A percentile compares a stretch with the other conserved stretches of the same genome.
phyloP scores from a whole-genome alignment of 2,113 vertebrate genomes.

The Spea bombifrons region DNA sequence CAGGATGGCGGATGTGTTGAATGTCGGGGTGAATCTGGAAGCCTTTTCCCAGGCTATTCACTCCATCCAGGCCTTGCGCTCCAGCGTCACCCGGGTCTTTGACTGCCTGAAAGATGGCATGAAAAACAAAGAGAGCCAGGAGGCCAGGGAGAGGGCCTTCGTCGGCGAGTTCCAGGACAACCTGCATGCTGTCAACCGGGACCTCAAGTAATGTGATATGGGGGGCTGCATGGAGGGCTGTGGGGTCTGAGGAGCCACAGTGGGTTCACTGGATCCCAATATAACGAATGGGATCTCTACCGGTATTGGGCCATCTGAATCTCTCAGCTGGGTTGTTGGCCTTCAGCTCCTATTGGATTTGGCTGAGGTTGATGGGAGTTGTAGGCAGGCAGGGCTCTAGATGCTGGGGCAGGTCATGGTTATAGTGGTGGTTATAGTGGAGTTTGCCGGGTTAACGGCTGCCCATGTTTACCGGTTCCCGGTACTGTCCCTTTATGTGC shows the following conservation, averaged over 20 bases:
- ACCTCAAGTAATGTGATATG: slow-evolving; percentile 78
- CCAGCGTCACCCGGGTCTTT: slow-evolving; percentile 92
- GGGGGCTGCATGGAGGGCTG: background rate
- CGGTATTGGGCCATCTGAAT: too few relatives aligned
- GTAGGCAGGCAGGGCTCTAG: too few relatives aligned
- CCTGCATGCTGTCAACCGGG: slow-evolving; percentile 90
- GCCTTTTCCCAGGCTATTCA: slow-evolving; percentile 92
- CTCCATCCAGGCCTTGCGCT: slow-evolving; percentile 92
- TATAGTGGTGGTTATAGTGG: too few relatives aligned
- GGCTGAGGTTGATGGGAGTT: too few relatives aligned
- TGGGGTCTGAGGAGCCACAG: background rate
- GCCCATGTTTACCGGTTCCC: too few relatives aligned
- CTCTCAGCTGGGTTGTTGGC: too few relatives aligned
- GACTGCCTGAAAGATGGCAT: slow-evolving; percentile 94
- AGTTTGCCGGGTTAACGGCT: too few relatives aligned
- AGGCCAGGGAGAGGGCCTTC: slow-evolving; percentile 88
- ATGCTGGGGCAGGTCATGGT: background rate
- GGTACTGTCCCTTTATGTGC: too few relatives aligned
- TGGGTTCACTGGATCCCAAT: background rate
- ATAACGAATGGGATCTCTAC: too few relatives aligned
- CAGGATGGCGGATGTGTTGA: slow-evolving; percentile 86
- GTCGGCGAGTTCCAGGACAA: slow-evolving; percentile 90
- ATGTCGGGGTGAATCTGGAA: slow-evolving; percentile 89
- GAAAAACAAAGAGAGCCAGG: slow-evolving; percentile 89
- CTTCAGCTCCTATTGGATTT: too few relatives aligned